A percentile compares a stretch with the other conserved stretches of the same genome.
Evolutionary conservation across 1,140 invertebrate species (phyloP).

Genomic region (Lamellibrachia luymesi): DNA sequence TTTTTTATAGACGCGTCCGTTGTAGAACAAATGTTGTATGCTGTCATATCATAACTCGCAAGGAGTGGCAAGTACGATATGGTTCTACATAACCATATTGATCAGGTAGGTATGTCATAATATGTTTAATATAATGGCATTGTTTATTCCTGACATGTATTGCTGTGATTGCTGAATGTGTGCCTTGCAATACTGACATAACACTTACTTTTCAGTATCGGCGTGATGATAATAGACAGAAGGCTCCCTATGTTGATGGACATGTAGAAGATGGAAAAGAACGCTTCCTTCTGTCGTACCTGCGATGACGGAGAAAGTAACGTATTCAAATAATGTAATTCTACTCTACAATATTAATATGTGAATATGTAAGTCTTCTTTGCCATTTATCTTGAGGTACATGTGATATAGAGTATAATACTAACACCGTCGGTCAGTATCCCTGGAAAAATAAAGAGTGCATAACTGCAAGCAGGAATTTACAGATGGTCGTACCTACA

Average conservation of each 20-base stretch:
- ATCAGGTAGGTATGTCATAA: not conserved
- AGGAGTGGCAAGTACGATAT: no score
- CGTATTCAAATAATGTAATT: not conserved
- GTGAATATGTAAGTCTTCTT: not conserved
- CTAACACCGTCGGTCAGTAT: not conserved
- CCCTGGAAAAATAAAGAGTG: no score
- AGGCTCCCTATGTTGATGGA: conserved; percentile 89
- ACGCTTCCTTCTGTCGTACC: conserved; percentile 64
- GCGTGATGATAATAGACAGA: conserved; percentile 85
- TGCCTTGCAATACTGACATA: not conserved
- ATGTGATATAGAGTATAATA: not conserved
- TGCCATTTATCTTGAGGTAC: not conserved
- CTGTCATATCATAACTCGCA: no score
- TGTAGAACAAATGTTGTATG: no score
- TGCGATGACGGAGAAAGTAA: not conserved
- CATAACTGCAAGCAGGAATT: no score
- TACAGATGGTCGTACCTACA: not conserved
- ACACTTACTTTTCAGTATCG: conserved; percentile 67
- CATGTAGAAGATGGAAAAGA: conserved; percentile 93
- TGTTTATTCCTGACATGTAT: not conserved
- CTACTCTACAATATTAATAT: not conserved
- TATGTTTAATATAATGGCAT: not conserved
- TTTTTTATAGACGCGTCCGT: no score
- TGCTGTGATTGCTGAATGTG: no score
- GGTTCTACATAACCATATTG: not conserved